These are phyloP conservation scores for Dolichotis patagonum DNA, from an alignment of 2,113 vertebrate species.

Conservation along the genomic window DNA sequence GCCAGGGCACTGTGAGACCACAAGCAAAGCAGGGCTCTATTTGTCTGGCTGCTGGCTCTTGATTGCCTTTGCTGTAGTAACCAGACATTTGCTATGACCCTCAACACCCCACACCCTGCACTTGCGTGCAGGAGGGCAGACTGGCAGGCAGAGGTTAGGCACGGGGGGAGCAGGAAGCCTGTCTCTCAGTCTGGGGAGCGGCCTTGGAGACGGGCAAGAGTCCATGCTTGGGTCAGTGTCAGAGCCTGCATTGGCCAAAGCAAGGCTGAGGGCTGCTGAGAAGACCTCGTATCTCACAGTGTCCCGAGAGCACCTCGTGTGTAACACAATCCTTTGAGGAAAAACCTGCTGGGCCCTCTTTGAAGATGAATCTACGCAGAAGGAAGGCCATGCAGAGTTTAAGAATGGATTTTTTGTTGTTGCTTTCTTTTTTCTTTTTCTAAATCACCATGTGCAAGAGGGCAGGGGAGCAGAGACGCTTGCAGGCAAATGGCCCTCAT, in stretches of 20 bases:
- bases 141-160: no score
- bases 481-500: neutral
- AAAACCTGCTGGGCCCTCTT: neutral
- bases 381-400: neutral
- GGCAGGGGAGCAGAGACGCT: neutral
- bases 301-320: neutral
- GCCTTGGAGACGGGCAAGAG: neutral
- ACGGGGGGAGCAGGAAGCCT: neutral
- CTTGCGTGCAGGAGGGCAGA: no score
- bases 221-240: neutral
- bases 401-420: neutral
- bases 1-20: neutral
- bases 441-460: neutral
- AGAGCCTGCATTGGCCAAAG: neutral
- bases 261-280: neutral
- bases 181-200: neutral
- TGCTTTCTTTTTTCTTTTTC: neutral
- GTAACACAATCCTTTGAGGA: neutral
- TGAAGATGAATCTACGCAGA: neutral
- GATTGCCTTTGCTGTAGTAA: neutral
- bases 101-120: neutral
- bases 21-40: neutral
- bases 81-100: neutral
- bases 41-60: neutral
- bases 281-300: rapidly evolving